phyloP scores from a whole-genome alignment of 2,888 invertebrate species.

The Eudasyphora cyanicolor region DNA sequence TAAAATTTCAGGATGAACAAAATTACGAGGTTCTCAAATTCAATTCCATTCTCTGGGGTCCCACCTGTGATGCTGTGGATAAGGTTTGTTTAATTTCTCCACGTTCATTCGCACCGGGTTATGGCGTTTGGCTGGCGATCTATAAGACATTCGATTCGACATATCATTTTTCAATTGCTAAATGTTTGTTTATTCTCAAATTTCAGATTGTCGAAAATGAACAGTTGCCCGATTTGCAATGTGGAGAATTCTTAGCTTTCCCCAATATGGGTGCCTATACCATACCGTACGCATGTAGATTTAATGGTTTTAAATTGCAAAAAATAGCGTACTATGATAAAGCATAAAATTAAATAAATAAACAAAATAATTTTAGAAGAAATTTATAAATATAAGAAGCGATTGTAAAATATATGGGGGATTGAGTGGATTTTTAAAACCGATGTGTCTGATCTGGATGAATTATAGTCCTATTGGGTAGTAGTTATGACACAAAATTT shows the following conservation, averaged over 20 bases:
- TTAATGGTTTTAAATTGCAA: slow-evolving; percentile 96
- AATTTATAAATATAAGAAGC: too few species aligned
- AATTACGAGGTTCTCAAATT: slow-evolving; percentile 82
- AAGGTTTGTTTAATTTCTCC: too few species aligned
- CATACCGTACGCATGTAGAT: slow-evolving; percentile 93
- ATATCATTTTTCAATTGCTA: too few species aligned
- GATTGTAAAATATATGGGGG: too few species aligned
- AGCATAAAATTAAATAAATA: slow-evolving; percentile 39
- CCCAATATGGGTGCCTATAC: slow-evolving; percentile 99
- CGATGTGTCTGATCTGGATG: too few species aligned
- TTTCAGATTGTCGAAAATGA: slow-evolving; percentile 83
- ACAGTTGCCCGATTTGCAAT: slow-evolving; percentile 86
- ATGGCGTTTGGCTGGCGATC: too few species aligned
- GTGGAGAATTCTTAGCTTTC: slow-evolving; percentile 95
- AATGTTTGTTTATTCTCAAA: background rate
- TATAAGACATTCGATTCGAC: too few species aligned
- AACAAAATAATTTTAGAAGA: slow-evolving; percentile 23
- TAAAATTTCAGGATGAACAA: slow-evolving; percentile 78
- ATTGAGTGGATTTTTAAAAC: too few species aligned
- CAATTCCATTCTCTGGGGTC: slow-evolving; percentile 90
- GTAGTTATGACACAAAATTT: too few species aligned
- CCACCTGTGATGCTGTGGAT: slow-evolving; percentile 97
- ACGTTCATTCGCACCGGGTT: too few species aligned
- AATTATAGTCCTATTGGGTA: too few species aligned
- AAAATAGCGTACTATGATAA: slow-evolving; percentile 82